phyloP scores from a whole-genome alignment of 2,888 invertebrate genomes.

The Erannis defoliaria region DNA sequence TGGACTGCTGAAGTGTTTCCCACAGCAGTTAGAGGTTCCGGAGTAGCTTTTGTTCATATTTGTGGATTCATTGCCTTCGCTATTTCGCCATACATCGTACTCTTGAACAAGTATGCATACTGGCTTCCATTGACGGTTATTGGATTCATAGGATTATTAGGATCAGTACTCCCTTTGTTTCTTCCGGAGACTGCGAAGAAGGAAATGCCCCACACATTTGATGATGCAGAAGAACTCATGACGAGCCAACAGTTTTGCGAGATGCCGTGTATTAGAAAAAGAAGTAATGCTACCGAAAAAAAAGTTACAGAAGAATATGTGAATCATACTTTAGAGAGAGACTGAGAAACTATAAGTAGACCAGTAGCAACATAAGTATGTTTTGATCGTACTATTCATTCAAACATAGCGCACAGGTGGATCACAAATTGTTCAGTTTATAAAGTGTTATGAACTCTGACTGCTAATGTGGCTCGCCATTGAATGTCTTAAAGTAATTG shows the following conservation, averaged over 20 bases:
- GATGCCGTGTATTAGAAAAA: conserved; percentile 34
- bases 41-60: conserved; percentile 61
- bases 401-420: too few species aligned
- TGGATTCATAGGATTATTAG: conserved; percentile 44
- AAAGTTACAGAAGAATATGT: neutral
- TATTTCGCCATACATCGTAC: conserved; percentile 67
- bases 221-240: conserved; percentile 66
- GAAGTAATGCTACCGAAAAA: neutral
- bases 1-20: conserved; percentile 68
- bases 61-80: conserved; percentile 61
- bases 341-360: too few species aligned
- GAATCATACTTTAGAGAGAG: neutral
- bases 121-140: conserved; percentile 66
- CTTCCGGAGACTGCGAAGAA: conserved; percentile 72
- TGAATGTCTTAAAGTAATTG: too few species aligned
- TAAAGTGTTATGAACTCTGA: too few species aligned
- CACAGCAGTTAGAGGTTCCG: conserved; percentile 64
- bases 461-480: too few species aligned
- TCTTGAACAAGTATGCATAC: conserved; percentile 58
- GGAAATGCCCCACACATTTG: conserved; percentile 74
- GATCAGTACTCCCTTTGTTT: conserved; percentile 42
- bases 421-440: too few species aligned
- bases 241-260: conserved; percentile 60
- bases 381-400: too few species aligned
- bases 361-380: too few species aligned